Evolutionary conservation across 2,113 vertebrate genomes (phyloP), one percentile per base, ranked within the genome.

Genomic region (Abramis brama): DNA sequence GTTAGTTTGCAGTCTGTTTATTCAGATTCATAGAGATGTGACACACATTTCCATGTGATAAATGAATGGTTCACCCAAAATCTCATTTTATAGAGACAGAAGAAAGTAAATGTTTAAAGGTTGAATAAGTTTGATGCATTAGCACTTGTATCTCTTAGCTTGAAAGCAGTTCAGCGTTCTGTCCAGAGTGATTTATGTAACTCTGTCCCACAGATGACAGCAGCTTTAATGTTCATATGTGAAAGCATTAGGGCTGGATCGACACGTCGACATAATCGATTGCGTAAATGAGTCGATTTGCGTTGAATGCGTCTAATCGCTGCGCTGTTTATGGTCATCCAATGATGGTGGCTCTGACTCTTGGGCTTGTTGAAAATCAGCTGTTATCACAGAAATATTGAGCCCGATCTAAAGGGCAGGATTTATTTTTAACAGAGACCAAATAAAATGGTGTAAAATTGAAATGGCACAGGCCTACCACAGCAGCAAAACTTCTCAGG

Each of bases 121-220:
- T 71, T 80, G 81, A n/a, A 25, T 25, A 84, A 57, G 57, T 52
- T 30, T 5, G 6, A 30, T 59, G 57, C 47, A 84, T 43, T 39
- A 66, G 71, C 74, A 62, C 68, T 27, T 74, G 47, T 25, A 59
- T 77, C 10, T 80, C 55, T 83, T 57, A 36, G 74, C 78, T 85
- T 79, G 75, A 88, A 71, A 86, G 82, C 84, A 85, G 84, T 87
- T 88, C 85, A 87, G 79, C 59, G 68, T 79, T 83, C 85, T 87
- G 88, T 89, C 88, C 86, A 79, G 36, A 85, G 76, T n/a, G 17
- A 88, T 88, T 91, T 79, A 27, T 71, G n/a, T 59, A 50, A n/a
- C 73, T 83, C 60, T 82, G 68, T 85, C 52, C 62, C 50, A 23
- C 62, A 39, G 77, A 52, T 10, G 60, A 52, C 45, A 12, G 17